These are phyloP conservation scores for Epirrhoe alternata DNA, from an alignment of 2,888 invertebrate species.

Conservation along the genomic window DNA sequence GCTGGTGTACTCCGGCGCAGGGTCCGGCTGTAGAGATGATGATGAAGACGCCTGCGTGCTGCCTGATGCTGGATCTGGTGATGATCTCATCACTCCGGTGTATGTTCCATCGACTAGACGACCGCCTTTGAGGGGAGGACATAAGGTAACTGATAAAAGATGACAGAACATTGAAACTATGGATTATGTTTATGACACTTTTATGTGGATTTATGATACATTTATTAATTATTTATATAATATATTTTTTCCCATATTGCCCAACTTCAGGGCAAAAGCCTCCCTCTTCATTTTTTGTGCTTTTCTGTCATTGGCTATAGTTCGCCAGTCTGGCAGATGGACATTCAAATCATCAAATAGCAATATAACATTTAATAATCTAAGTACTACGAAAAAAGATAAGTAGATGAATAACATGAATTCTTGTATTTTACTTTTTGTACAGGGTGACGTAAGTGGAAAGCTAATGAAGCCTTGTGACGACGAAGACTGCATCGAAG, in stretches of 20 bases:
- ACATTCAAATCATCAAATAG: too few species aligned
- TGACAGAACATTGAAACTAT: not conserved
- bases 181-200: too few species aligned
- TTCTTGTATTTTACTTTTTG: not conserved
- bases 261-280: too few species aligned
- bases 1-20: constrained; percentile 95
- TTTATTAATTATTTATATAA: too few species aligned
- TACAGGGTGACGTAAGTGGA: constrained; percentile 67
- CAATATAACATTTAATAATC: too few species aligned
- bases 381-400: too few species aligned
- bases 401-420: not conserved
- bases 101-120: constrained; percentile 93
- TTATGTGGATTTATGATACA: too few species aligned
- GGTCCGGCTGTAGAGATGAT: constrained; percentile 95
- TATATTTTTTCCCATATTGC: too few species aligned
- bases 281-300: too few species aligned
- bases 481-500: constrained; percentile 94
- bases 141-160: constrained; percentile 54
- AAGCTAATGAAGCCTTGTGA: constrained; percentile 87
- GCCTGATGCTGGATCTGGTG: constrained; percentile 93
- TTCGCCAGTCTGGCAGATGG: too few species aligned
- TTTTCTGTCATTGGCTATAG: too few species aligned
- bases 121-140: constrained; percentile 72
- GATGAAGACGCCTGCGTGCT: constrained; percentile 97
- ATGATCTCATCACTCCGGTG: constrained; percentile 96